Evolutionary conservation across 2,113 vertebrate species (phyloP).

Genomic region (Rana temporaria): DNA sequence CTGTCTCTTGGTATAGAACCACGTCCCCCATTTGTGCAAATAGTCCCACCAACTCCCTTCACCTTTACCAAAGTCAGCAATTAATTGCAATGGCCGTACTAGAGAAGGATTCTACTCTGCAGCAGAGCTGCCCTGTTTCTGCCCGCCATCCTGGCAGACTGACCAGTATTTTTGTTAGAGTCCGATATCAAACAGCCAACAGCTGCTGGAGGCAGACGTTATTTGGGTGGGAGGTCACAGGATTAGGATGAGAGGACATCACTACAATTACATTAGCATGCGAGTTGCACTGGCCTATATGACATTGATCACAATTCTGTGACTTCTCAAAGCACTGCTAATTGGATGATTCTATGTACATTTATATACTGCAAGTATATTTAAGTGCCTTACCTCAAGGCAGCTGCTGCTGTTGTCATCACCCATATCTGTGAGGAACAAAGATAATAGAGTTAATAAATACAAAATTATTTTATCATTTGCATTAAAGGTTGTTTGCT

Average conservation of each 20-base stretch:
- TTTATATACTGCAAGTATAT: no score
- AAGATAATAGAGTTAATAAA: neutral
- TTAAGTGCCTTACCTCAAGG: conserved; percentile 42
- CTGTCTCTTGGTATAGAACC: neutral
- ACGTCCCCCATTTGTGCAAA: neutral
- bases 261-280: neutral
- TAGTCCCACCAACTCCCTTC: neutral
- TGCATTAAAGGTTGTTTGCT: no score
- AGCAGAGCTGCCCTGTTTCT: neutral
- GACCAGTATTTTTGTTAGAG: neutral
- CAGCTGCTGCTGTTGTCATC: conserved; percentile 68
- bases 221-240: conserved; percentile 1
- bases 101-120: no score
- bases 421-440: conserved; percentile 65
- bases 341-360: neutral
- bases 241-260: neutral
- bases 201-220: conserved; percentile 3
- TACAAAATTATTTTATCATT: neutral
- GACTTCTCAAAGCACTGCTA: no score
- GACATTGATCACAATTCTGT: neutral
- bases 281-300: neutral
- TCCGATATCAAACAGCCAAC: neutral
- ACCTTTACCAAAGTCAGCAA: neutral
- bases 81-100: no score
- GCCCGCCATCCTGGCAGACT: neutral